Evolutionary conservation across 2,797 vertebrate genomes (phyloP).

Genomic region (Manis crassicaudata): DNA sequence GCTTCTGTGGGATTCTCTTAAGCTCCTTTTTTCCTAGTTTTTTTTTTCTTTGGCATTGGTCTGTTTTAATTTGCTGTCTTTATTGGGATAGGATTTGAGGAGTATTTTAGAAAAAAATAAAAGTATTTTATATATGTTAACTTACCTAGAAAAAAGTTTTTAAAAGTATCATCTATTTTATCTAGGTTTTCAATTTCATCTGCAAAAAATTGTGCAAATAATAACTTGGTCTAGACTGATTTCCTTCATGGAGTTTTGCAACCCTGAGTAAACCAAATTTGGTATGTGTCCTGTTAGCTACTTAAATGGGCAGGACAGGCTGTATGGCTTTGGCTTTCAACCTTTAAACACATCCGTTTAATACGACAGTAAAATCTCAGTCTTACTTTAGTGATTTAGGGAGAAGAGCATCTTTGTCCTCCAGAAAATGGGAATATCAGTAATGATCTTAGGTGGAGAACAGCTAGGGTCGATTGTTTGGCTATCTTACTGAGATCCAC

Average conservation of each 20-base stretch:
- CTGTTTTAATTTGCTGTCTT: not conserved
- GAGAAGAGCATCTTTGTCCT: not conserved
- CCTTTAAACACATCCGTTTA: not conserved
- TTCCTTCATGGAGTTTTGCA: not conserved
- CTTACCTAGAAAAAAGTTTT: not conserved
- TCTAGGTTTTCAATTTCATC: not conserved
- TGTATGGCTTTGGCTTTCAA: not conserved
- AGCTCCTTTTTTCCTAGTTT: not conserved
- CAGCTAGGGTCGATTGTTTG: not conserved
- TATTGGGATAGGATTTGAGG: not conserved
- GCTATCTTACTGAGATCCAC: not conserved
- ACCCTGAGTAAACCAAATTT: not conserved
- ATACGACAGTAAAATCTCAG: not conserved
- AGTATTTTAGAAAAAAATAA: not conserved
- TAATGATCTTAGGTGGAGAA: not conserved
- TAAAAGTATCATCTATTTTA: not conserved
- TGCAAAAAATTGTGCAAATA: not conserved
- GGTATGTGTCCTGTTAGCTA: not conserved
- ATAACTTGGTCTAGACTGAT: not conserved
- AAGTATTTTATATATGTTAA: not conserved
- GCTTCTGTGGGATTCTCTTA: not conserved
- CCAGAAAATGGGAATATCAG: not conserved
- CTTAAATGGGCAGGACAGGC: not conserved
- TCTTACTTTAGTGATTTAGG: not conserved
- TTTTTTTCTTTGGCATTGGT: not conserved